These are phyloP conservation scores for Monopis laevigella DNA, from an alignment of 2,888 invertebrate genomes.

Conservation along the genomic window DNA sequence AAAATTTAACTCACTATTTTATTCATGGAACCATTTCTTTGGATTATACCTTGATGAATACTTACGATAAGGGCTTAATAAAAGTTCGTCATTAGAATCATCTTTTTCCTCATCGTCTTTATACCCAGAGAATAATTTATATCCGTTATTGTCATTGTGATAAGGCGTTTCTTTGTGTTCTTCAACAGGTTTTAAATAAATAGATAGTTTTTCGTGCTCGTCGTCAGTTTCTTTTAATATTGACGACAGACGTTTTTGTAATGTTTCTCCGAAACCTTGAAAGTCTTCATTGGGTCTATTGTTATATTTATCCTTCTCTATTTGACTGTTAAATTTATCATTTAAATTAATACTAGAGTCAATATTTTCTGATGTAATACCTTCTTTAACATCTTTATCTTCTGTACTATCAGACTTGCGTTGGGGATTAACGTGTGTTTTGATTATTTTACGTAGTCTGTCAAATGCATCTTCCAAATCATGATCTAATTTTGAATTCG, in stretches of 20 bases:
- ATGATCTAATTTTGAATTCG: background rate
- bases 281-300: too few relatives aligned
- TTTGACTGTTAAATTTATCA: too few relatives aligned
- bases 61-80: too few relatives aligned
- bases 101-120: too few relatives aligned
- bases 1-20: background rate
- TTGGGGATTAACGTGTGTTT: slow-evolving; percentile 32
- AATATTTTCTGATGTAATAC: slow-evolving; percentile 1
- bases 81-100: too few relatives aligned
- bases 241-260: too few relatives aligned
- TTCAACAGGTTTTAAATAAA: background rate
- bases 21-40: slow-evolving; percentile 1
- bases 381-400: slow-evolving; percentile 1
- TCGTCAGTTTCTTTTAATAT: too few relatives aligned
- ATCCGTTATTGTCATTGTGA: background rate
- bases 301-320: too few relatives aligned
- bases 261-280: too few relatives aligned
- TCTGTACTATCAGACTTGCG: slow-evolving; percentile 1
- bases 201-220: background rate
- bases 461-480: slow-evolving; percentile 29
- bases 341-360: too few relatives aligned
- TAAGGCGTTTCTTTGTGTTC: background rate
- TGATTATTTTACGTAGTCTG: slow-evolving; percentile 30
- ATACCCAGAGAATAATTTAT: background rate
- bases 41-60: slow-evolving; percentile 1